Conservation (phyloP, 37 sponge, comb jelly and placozoan species). For the Diacarnus erythraeanus region DNA sequence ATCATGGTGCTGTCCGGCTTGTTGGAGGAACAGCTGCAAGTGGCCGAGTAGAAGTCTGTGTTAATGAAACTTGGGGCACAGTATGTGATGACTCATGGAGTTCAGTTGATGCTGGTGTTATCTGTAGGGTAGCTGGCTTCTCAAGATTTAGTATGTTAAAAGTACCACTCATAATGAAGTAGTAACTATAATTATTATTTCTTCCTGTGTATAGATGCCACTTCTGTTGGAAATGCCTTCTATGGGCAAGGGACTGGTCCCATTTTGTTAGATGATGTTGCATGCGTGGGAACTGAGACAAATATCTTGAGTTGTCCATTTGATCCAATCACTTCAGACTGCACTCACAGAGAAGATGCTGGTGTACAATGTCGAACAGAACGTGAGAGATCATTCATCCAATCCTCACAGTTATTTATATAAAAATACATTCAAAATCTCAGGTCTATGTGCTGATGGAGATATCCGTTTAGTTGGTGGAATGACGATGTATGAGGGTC, state of each 20-base stretch:
- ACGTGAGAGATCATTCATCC: background rate
- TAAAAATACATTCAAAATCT: background rate
- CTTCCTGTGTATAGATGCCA: background rate
- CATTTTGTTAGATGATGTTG: background rate
- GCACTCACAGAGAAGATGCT: slow-evolving; percentile 9
- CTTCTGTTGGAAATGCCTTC: background rate
- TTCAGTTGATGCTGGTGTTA: background rate
- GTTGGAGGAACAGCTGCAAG: background rate
- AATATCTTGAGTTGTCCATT: background rate
- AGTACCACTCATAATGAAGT: too few relatives aligned
- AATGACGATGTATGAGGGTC: background rate
- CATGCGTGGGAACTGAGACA: background rate
- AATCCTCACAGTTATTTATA: background rate
- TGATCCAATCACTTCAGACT: background rate
- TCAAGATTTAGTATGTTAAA: background rate
- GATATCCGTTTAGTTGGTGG: slow-evolving; percentile 8
- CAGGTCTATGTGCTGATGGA: slow-evolving; percentile 3
- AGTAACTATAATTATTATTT: background rate
- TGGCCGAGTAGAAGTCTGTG: slow-evolving; percentile 4
- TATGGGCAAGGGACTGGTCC: slow-evolving; percentile 15
- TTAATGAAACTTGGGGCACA: background rate
- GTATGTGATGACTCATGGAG: slow-evolving; percentile 3
- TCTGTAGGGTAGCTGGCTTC: background rate
- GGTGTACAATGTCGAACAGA: slow-evolving; percentile 8
- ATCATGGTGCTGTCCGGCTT: background rate